Conservation (phyloP, 2,113 vertebrate genomes). For the Rhinoptilus africanus region DNA sequence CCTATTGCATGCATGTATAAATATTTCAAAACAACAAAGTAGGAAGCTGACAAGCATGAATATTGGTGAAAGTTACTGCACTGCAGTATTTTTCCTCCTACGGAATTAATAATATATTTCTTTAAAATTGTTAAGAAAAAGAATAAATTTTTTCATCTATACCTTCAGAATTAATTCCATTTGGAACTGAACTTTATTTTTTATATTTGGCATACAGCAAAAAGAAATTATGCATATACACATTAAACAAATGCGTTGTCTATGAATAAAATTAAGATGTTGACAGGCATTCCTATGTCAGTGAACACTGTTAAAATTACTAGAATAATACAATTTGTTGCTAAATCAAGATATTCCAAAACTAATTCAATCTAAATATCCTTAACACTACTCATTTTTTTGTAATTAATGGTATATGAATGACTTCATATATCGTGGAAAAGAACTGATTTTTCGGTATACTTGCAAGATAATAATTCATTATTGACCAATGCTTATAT, state of each 20-base stretch:
- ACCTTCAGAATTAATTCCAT: constrained; percentile 38
- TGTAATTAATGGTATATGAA: neutral
- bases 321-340: neutral
- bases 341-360: neutral
- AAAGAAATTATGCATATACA: constrained; percentile 8
- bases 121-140: constrained; percentile 42
- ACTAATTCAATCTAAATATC: neutral
- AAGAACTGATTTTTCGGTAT: neutral
- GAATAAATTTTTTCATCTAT: constrained; percentile 24
- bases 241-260: neutral
- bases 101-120: constrained; percentile 52
- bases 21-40: neutral
- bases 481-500: neutral
- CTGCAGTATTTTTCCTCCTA: constrained; percentile 16
- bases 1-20: neutral
- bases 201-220: constrained; percentile 5
- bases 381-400: neutral
- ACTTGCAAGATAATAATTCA: neutral
- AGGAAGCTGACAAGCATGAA: constrained; percentile 3
- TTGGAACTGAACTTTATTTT: neutral
- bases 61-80: constrained; percentile 40
- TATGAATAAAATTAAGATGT: neutral
- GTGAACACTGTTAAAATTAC: neutral
- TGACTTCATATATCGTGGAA: neutral
- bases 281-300: neutral